A percentile compares a stretch with the other conserved stretches of the same genome.
These are phyloP conservation scores for Mionectes macconnelli DNA, from an alignment of 2,113 vertebrate genomes.

Conservation along the genomic window DNA sequence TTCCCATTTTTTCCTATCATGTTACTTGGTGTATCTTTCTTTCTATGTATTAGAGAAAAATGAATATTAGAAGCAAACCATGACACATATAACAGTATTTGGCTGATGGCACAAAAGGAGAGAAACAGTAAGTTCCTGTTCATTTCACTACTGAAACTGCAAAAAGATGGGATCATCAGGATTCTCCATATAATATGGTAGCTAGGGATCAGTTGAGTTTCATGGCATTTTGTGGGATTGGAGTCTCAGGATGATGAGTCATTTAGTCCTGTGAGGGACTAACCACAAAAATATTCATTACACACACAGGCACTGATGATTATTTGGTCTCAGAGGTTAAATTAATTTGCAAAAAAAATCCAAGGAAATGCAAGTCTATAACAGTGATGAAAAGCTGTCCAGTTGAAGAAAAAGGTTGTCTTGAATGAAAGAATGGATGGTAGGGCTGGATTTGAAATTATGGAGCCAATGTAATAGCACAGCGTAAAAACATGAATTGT, in stretches of 20 bases:
- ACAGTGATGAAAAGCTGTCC: neutral
- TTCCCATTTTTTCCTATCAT: neutral
- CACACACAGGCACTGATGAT: neutral
- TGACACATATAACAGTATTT: neutral
- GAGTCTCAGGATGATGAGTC: neutral
- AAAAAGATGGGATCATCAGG: neutral
- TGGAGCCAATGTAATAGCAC: neutral
- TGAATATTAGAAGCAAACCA: neutral
- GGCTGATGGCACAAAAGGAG: neutral
- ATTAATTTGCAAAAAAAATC: neutral
- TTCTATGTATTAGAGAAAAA: neutral
- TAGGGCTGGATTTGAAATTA: neutral
- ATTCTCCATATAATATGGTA: neutral
- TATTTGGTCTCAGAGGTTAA: neutral
- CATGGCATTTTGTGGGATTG: neutral
- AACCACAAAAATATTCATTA: neutral
- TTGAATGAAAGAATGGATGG: neutral
- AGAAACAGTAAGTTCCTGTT: neutral
- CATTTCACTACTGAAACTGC: neutral
- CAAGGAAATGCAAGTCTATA: neutral
- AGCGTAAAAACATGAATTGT: neutral
- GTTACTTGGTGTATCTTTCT: neutral
- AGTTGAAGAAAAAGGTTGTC: neutral
- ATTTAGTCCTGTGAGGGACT: neutral
- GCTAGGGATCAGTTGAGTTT: neutral